phyloP scores from a whole-genome alignment of 2,888 invertebrate genomes.

The Diloba caeruleocephala region DNA sequence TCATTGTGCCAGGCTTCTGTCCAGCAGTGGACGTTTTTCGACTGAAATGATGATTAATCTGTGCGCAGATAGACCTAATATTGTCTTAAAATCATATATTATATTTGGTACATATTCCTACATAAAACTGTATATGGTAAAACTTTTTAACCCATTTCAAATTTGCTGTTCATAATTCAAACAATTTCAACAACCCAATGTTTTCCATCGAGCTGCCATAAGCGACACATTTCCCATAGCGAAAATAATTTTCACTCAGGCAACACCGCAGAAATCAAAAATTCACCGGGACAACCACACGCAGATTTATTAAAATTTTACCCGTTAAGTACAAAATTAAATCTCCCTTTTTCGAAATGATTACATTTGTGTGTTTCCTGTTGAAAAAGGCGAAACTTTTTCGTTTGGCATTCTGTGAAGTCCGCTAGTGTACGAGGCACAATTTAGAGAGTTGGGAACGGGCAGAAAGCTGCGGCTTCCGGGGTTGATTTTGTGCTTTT shows the following conservation, averaged over 20 bases:
- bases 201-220: constrained; percentile 6
- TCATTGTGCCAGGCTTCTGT: too few species aligned
- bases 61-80: too few species aligned
- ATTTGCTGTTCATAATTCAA: constrained; percentile 14
- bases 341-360: constrained; percentile 46
- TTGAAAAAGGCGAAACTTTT: constrained; percentile 47
- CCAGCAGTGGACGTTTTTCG: too few species aligned
- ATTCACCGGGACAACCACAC: constrained; percentile 22
- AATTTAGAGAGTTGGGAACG: constrained; percentile 48
- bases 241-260: constrained; percentile 10
- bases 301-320: constrained; percentile 47
- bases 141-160: not conserved
- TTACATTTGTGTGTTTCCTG: constrained; percentile 43
- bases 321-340: constrained; percentile 48
- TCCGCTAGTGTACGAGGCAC: constrained; percentile 41
- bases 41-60: too few species aligned
- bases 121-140: too few species aligned
- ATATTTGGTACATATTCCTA: too few species aligned
- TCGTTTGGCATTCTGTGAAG: constrained; percentile 48
- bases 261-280: constrained; percentile 25
- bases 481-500: constrained; percentile 49
- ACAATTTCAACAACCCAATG: constrained; percentile 6
- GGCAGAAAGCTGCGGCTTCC: constrained; percentile 52
- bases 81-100: too few species aligned
- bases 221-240: constrained; percentile 24